Percentiles rank a stretch among this genome's conserved stretches.
Conservation (phyloP, 2,113 vertebrate species). For the Esox niger region DNA sequence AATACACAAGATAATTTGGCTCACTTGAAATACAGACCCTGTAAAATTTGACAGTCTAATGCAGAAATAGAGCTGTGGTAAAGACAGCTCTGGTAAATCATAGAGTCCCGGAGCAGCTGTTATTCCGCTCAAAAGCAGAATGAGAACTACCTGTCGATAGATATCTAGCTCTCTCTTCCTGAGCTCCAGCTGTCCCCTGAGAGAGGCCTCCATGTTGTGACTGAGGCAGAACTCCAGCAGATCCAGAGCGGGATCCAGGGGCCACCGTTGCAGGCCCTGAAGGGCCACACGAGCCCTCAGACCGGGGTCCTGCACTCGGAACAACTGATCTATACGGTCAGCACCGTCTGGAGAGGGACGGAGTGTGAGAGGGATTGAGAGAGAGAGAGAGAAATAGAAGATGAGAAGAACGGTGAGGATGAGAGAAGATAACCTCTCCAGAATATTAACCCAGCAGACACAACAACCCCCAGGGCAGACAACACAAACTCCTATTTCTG, state of each 20-base stretch:
- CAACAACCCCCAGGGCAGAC: too few relatives aligned
- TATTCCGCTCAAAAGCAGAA: too few relatives aligned
- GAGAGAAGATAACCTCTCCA: too few relatives aligned
- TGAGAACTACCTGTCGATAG: slow-evolving; percentile 86
- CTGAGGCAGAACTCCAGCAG: slow-evolving; percentile 88
- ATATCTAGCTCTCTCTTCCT: slow-evolving; percentile 82
- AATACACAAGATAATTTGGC: too few relatives aligned
- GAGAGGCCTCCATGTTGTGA: slow-evolving; percentile 64
- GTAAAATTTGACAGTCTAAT: too few relatives aligned
- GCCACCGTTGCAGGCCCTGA: slow-evolving; percentile 83
- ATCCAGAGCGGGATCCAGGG: slow-evolving; percentile 81
- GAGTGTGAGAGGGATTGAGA: background rate
- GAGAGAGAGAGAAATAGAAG: background rate
- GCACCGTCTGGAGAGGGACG: slow-evolving; percentile 63
- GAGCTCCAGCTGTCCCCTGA: slow-evolving; percentile 73
- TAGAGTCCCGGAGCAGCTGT: too few relatives aligned
- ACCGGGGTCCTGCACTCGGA: slow-evolving; percentile 77
- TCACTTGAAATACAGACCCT: too few relatives aligned
- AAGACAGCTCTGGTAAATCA: too few relatives aligned
- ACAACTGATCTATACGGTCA: slow-evolving; percentile 76
- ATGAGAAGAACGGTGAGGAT: too few relatives aligned
- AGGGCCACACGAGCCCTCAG: slow-evolving; percentile 82
- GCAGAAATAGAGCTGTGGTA: too few relatives aligned
- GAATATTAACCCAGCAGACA: too few relatives aligned
- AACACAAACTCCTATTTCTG: too few relatives aligned